Conservation (phyloP, 2,888 invertebrate genomes). For the Choreutis nemorana region DNA sequence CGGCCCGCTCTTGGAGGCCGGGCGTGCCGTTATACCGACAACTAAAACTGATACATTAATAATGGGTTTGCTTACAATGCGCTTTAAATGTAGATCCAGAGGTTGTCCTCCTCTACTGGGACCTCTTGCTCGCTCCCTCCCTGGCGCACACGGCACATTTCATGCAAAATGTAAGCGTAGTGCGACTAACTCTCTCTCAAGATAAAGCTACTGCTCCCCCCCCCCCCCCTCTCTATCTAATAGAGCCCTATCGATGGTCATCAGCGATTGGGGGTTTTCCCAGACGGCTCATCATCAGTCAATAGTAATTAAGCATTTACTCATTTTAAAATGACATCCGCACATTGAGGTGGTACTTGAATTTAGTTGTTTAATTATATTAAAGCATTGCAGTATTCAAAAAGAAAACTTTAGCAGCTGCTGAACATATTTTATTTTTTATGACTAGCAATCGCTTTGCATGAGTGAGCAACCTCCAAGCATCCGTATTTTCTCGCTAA, state of each 20-base stretch:
- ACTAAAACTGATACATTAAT: slow-evolving; percentile 65
- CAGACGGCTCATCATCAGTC: too few species aligned
- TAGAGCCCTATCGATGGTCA: slow-evolving; percentile 13
- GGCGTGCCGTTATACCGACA: slow-evolving; percentile 51
- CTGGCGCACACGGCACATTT: slow-evolving; percentile 22
- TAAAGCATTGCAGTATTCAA: too few species aligned
- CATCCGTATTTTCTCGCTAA: too few species aligned
- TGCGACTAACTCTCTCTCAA: slow-evolving; percentile 45
- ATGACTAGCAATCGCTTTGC: too few species aligned
- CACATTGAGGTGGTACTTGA: too few species aligned
- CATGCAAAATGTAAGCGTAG: slow-evolving; percentile 56
- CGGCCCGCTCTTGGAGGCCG: slow-evolving; percentile 38
- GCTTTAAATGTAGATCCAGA: slow-evolving; percentile 64
- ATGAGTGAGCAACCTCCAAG: too few species aligned
- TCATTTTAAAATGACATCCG: too few species aligned
- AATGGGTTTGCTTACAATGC: slow-evolving; percentile 65
- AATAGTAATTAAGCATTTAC: too few species aligned
- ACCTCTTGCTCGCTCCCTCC: slow-evolving; percentile 16
- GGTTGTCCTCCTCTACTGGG: slow-evolving; percentile 21
- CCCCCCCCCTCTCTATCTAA: slow-evolving; percentile 4
- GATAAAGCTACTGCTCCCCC: slow-evolving; percentile 28
- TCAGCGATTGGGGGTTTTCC: too few species aligned
- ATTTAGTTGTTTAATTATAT: too few species aligned
- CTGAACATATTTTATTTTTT: too few species aligned
- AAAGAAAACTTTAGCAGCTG: too few species aligned